Evolutionary conservation across 1,140 invertebrate genomes (phyloP).

Genomic region (Drosophila kanapiae): DNA sequence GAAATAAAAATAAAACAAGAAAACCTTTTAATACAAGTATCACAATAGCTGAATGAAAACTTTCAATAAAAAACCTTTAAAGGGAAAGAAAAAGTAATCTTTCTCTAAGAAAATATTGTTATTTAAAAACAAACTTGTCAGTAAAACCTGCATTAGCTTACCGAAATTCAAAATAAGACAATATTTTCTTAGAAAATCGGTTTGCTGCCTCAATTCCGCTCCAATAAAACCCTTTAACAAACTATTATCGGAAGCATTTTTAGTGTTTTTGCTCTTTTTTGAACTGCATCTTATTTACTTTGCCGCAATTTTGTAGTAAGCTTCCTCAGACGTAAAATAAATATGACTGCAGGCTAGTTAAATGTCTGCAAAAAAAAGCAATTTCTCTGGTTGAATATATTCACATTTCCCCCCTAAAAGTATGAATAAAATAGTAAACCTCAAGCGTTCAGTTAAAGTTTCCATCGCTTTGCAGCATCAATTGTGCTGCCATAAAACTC

Average conservation of each 20-base stretch:
- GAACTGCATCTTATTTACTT: constrained; percentile 5
- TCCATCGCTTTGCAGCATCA: constrained; percentile 35
- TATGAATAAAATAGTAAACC: constrained; percentile 18
- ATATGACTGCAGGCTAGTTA: constrained; percentile 12
- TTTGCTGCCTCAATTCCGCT: neutral
- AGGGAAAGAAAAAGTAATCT: no score
- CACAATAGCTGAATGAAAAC: neutral
- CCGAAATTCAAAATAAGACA: neutral
- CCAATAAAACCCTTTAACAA: constrained; percentile 3
- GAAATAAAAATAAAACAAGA: no score
- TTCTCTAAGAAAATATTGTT: neutral
- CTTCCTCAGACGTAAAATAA: neutral
- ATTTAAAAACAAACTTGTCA: neutral
- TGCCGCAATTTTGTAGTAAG: neutral
- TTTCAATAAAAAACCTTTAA: neutral
- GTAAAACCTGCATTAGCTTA: neutral
- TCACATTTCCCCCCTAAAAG: constrained; percentile 12
- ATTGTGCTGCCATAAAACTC: constrained; percentile 46
- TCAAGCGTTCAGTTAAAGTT: constrained; percentile 37
- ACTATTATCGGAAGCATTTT: neutral
- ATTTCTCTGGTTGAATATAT: constrained; percentile 21
- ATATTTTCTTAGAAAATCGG: neutral
- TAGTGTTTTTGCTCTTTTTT: neutral
- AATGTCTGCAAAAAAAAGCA: constrained; percentile 8
- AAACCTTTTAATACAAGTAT: no score